Conservation (phyloP, 1,140 invertebrate species). For the Cepaea nemoralis region DNA sequence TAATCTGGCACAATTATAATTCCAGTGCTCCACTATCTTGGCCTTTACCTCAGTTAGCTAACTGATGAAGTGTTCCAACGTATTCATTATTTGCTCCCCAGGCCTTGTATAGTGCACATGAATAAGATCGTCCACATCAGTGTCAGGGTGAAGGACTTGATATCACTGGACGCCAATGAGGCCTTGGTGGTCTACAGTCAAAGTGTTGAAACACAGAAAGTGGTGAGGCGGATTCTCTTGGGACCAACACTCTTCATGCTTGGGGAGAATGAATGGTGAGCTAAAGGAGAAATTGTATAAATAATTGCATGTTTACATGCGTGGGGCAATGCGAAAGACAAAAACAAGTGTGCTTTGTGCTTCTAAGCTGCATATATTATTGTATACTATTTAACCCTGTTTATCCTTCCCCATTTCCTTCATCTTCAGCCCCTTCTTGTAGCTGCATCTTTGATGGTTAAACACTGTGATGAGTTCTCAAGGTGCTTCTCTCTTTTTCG, state of each 20-base stretch:
- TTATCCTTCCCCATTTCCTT: no score
- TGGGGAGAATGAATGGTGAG: conserved; percentile 68
- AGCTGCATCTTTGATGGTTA: no score
- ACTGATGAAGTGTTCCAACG: not conserved
- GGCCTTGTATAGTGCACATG: conserved; percentile 58
- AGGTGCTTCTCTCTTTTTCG: no score
- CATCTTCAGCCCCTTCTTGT: no score
- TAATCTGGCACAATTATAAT: not conserved
- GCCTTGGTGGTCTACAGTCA: conserved; percentile 63
- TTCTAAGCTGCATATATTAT: no score
- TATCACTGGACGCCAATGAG: conserved; percentile 68
- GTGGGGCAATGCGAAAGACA: no score
- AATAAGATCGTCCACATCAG: conserved; percentile 57
- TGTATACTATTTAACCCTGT: no score
- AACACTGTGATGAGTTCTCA: no score
- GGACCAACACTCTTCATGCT: conserved; percentile 68
- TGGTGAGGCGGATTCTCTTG: conserved; percentile 60
- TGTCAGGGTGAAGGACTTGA: conserved; percentile 50
- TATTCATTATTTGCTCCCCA: not conserved
- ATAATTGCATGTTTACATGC: not conserved
- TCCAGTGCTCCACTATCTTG: not conserved
- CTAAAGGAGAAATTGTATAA: not conserved
- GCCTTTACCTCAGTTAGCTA: not conserved
- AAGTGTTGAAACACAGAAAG: conserved; percentile 52
- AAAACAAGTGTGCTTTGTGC: no score